Evolutionary conservation across 2,888 invertebrate genomes (phyloP), one percentile per base, ranked within the genome.

Genomic region (Heteromurus nitidus): DNA sequence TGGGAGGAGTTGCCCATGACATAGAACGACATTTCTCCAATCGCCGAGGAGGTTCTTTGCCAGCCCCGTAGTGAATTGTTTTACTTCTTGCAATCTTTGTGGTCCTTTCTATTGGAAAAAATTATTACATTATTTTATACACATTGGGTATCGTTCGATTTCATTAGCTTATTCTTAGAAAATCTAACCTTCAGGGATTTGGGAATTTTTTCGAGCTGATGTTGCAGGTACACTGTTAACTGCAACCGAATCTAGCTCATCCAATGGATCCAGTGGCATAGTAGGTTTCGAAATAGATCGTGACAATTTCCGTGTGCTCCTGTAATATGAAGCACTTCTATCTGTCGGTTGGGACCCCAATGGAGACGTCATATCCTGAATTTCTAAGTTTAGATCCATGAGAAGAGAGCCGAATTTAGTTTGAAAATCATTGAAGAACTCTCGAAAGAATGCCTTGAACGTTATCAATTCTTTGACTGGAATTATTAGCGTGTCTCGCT

Each of bases 361-460:
- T 7, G 77, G 69, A 0, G 79, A 79, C 11, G 72, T 30, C 20
- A 70, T 28, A n/a, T 72, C 65, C 11, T 64, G 72, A 13, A 79
- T 70, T 69, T 82, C 77, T 2, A 69, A 50, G 26, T 79, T 79
- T 5, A 82, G 47, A 24, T 77, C 77, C 0, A 77, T 7, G 11
- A 68, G 13, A 7, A 77, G 3, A 16, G 69, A 28, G 2, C 69
- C 77, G 7, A 84, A 69, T 24, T 80, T 65, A 20, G 36, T 64
- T 53, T 73, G 69, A 20, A 80, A 82, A 18, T 76, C 69, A 3
- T 82, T 65, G 28, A 82, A 84, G 47, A 75, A 80, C 2, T 80
- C 80, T 9, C 62, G 69, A 22, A 84, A 84, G 26, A 77, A 84
- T 1, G 76, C 64, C 28, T 84, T 84, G 26, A 82, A 82, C 0